Evolutionary conservation across 2,888 invertebrate species (phyloP).

Genomic region (Crioceris asparagi): DNA sequence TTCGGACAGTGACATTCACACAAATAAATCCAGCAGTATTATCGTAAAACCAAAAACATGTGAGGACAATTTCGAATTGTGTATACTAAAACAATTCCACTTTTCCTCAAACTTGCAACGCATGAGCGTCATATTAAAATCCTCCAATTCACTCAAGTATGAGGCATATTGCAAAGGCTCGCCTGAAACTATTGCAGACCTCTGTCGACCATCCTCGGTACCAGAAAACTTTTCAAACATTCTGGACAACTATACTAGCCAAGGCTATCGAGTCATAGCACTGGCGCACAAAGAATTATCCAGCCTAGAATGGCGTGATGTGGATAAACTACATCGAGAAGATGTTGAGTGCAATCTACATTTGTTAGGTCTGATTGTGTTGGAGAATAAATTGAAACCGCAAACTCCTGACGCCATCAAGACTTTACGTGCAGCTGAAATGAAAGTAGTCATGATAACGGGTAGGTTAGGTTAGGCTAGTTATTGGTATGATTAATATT

Average conservation of each 20-base stretch:
- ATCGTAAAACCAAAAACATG: slow-evolving; percentile 41
- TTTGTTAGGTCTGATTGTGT: slow-evolving; percentile 79
- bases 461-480: slow-evolving; percentile 41
- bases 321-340: slow-evolving; percentile 60
- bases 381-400: slow-evolving; percentile 89
- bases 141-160: slow-evolving; percentile 57
- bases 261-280: slow-evolving; percentile 83
- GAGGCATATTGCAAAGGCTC: slow-evolving; percentile 86
- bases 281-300: slow-evolving; percentile 58
- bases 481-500: not conserved
- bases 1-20: slow-evolving; percentile 65
- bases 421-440: slow-evolving; percentile 68
- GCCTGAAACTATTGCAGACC: slow-evolving; percentile 76
- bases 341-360: slow-evolving; percentile 70
- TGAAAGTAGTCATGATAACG: slow-evolving; percentile 93
- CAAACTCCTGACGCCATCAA: slow-evolving; percentile 73
- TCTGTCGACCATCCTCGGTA: slow-evolving; percentile 63
- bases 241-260: slow-evolving; percentile 73
- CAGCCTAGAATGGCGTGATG: slow-evolving; percentile 52
- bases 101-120: slow-evolving; percentile 77
- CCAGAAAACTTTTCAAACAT: slow-evolving; percentile 65
- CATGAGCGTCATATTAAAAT: slow-evolving; percentile 74
- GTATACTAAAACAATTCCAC: slow-evolving; percentile 63
- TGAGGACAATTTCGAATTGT: slow-evolving; percentile 26
- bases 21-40: too few species aligned